Evolutionary conservation across 2,888 invertebrate genomes (phyloP).

Genomic region (Clunio marinus): DNA sequence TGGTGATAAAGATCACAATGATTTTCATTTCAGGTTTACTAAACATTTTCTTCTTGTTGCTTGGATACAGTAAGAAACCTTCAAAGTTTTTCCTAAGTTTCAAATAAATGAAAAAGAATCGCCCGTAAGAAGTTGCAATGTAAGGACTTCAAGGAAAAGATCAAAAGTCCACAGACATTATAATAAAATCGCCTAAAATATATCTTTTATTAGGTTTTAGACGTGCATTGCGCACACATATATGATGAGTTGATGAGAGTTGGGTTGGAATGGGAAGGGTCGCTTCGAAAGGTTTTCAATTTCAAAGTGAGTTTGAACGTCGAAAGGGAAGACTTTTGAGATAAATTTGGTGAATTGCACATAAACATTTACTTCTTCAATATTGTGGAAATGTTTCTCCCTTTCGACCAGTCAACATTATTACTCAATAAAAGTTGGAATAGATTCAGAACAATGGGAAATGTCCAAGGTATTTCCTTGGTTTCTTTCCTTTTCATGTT

Average conservation of each 20-base stretch:
- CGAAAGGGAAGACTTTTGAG: slow-evolving; percentile 7
- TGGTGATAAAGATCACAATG: slow-evolving; percentile 24
- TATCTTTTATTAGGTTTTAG: slow-evolving; percentile 8
- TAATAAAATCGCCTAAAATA: slow-evolving; percentile 8
- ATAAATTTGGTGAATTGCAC: too few relatives aligned
- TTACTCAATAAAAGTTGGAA: slow-evolving; percentile 5
- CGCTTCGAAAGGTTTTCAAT: slow-evolving; percentile 17
- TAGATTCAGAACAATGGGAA: neutral
- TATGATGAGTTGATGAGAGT: neutral
- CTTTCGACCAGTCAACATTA: neutral
- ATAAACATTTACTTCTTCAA: too few relatives aligned
- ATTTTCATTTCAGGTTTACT: slow-evolving; percentile 24
- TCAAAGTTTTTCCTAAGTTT: neutral
- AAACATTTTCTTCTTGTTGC: too few relatives aligned
- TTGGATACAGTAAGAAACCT: too few relatives aligned
- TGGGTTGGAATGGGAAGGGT: too few relatives aligned
- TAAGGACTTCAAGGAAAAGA: too few relatives aligned
- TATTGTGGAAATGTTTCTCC: too few relatives aligned
- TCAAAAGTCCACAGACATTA: neutral
- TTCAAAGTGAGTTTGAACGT: slow-evolving; percentile 4
- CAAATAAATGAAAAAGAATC: too few relatives aligned
- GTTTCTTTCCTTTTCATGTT: slow-evolving; percentile 14
- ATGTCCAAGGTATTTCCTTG: slow-evolving; percentile 11
- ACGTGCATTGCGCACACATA: slow-evolving; percentile 6
- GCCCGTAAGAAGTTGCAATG: too few relatives aligned